Conservation (phyloP, 2,888 invertebrate species). For the Napeogenes sylphis region DNA sequence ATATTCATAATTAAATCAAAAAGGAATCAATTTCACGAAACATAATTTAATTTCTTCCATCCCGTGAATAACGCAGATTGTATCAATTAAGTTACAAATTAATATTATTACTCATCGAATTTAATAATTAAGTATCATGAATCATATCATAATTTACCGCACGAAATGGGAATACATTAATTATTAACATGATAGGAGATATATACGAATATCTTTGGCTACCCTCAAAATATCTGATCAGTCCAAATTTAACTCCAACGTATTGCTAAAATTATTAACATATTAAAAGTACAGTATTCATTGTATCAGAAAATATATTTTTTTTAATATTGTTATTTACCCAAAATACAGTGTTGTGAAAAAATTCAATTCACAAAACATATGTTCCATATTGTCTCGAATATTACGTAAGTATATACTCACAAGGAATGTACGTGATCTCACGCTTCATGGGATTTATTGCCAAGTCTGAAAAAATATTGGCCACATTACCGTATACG, state of each 20-base stretch:
- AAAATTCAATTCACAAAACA: slow-evolving; percentile 13
- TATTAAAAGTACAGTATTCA: too few species aligned
- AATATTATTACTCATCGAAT: slow-evolving; percentile 29
- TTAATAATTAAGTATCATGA: slow-evolving; percentile 29
- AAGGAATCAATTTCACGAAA: slow-evolving; percentile 9
- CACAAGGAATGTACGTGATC: slow-evolving; percentile 31
- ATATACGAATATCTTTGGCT: background rate
- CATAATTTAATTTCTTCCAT: slow-evolving; percentile 15
- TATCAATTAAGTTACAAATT: slow-evolving; percentile 31
- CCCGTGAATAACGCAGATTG: slow-evolving; percentile 20
- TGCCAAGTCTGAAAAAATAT: slow-evolving; percentile 35
- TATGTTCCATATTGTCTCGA: slow-evolving; percentile 23
- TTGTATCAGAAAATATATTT: too few species aligned
- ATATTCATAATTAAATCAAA: slow-evolving; percentile 1
- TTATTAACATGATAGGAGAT: slow-evolving; percentile 11
- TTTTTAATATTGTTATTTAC: too few species aligned
- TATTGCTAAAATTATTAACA: too few species aligned
- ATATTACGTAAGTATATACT: slow-evolving; percentile 28
- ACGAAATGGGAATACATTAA: slow-evolving; percentile 24
- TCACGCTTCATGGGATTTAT: slow-evolving; percentile 34
- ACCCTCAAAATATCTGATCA: too few species aligned
- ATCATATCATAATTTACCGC: slow-evolving; percentile 29
- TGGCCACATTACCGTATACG: slow-evolving; percentile 30
- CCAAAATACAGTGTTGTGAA: background rate
- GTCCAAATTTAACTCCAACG: too few species aligned